phyloP scores from a whole-genome alignment of 1,140 invertebrate species.

The Nasonia longicornis region DNA sequence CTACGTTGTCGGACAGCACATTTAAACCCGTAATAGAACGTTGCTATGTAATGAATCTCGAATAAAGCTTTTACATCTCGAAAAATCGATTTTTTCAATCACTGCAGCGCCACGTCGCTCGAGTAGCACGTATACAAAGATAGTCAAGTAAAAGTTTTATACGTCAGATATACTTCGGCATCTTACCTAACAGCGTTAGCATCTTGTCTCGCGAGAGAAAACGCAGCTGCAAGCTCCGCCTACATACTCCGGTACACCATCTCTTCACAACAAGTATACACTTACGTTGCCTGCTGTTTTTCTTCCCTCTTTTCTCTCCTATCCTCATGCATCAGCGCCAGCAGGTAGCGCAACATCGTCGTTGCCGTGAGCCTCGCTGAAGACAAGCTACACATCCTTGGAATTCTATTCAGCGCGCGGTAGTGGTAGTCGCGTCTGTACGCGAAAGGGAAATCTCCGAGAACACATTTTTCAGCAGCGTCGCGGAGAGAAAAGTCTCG shows the following conservation, averaged over 20 bases:
- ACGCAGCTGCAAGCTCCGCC: not conserved
- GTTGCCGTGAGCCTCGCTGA: not conserved
- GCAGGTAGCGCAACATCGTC: not conserved
- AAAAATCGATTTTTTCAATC: no score
- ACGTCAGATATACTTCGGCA: not conserved
- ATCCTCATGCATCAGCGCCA: not conserved
- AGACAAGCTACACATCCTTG: not conserved
- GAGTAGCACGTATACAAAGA: no score
- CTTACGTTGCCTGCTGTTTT: not conserved
- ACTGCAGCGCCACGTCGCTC: no score
- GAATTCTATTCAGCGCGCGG: slow-evolving; percentile 4
- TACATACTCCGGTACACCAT: not conserved
- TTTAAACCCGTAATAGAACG: no score
- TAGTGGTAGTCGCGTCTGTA: not conserved
- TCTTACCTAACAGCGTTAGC: not conserved
- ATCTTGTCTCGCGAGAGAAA: not conserved
- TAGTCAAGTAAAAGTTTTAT: not conserved
- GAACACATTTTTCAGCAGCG: not conserved
- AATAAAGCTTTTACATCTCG: no score
- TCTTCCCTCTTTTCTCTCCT: not conserved
- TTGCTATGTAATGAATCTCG: no score
- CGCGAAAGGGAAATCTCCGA: not conserved
- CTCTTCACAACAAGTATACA: no score
- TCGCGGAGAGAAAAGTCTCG: not conserved
- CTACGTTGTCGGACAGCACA: no score